Base-by-base conservation (phyloP, 2,888 invertebrate genomes). In the Monochamus alternatus region DNA sequence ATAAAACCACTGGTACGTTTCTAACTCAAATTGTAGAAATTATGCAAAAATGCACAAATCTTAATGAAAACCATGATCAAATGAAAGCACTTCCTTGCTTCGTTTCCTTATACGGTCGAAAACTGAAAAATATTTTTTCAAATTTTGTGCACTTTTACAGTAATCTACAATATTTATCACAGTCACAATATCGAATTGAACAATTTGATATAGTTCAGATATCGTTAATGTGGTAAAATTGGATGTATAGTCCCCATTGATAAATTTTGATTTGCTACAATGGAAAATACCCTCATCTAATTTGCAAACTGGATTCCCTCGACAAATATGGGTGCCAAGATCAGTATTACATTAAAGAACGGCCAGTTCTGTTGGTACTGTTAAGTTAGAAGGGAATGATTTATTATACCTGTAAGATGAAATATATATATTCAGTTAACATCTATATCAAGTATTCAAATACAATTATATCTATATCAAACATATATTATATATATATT, bases 401-500 rank as follows among this genome's bases (percentile, higher is more conserved):
- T 82, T 81, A 81, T 81, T 82, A 80, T 80, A 80, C 78, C 79
- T 76, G 79, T 80, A 79, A 80, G 75, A 79, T 82, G 80, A 74
- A 59, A 60, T 60, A 80, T 79, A 81, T 83, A 82, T 82, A 83
- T 81, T 84, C 84, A 85, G 84, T 85, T 85, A 78, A 83, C 81
- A 81, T 84, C 82, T 87, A 85, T 87, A 87, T 87, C 87, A 87
- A 87, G 87, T 88, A 88, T 86, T 88, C 87, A 85, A 86, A 87
- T 87, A 87, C 85, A 87, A 88, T 86, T 87, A 86, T 87, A 87
- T 86, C 86, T 88, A 88, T 88, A 88, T 88, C 88, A 87, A 86
- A 86, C 86, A n/a, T n/a, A 84, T 87, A 85, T 84, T 85, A 86
- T 86, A 85, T 83, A 84, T 87, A 55, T 55, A 55, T 55, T 55